Conservation (phyloP, 2,113 vertebrate genomes). For the Corydoras maculifer region DNA sequence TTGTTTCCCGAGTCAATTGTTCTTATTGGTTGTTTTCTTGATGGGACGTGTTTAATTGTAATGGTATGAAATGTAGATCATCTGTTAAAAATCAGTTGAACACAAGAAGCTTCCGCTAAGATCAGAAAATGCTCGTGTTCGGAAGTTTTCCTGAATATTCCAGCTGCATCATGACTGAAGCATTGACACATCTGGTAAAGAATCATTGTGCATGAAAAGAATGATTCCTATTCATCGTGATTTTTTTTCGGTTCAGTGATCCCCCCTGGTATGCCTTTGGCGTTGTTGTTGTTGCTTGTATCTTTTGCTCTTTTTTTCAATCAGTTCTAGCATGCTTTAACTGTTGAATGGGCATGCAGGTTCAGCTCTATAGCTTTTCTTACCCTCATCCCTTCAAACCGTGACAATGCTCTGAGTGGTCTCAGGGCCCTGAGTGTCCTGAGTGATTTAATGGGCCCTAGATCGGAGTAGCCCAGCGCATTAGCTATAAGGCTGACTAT, state of each 20-base stretch:
- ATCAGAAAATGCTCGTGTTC: conserved; percentile 42
- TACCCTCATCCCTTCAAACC: conserved; percentile 99
- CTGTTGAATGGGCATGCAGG: conserved; percentile 96
- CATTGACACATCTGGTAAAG: conserved; percentile 62
- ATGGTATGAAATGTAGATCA: background rate
- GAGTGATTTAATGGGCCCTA: conserved; percentile 99
- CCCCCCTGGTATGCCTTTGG: conserved; percentile 46
- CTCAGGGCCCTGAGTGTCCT: conserved; percentile 99
- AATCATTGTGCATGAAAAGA: conserved; percentile 58
- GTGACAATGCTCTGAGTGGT: conserved; percentile 99
- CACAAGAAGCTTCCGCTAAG: conserved; percentile 53
- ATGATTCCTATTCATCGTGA: conserved; percentile 46
- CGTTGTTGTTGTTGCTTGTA: conserved; percentile 41
- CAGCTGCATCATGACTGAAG: conserved; percentile 89
- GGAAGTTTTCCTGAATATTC: conserved; percentile 43
- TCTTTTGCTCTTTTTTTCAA: conserved; percentile 50
- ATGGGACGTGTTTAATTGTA: background rate
- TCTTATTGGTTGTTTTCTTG: background rate
- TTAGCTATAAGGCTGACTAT: conserved; percentile 99
- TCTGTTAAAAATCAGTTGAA: conserved; percentile 21
- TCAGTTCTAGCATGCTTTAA: conserved; percentile 99
- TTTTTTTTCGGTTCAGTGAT: conserved; percentile 40
- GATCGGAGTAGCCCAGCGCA: conserved; percentile 99
- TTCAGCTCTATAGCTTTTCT: conserved; percentile 97
- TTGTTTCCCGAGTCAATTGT: conserved; percentile 32